phyloP scores from a whole-genome alignment of 2,888 invertebrate species.

The Rhyacophila evoluta region DNA sequence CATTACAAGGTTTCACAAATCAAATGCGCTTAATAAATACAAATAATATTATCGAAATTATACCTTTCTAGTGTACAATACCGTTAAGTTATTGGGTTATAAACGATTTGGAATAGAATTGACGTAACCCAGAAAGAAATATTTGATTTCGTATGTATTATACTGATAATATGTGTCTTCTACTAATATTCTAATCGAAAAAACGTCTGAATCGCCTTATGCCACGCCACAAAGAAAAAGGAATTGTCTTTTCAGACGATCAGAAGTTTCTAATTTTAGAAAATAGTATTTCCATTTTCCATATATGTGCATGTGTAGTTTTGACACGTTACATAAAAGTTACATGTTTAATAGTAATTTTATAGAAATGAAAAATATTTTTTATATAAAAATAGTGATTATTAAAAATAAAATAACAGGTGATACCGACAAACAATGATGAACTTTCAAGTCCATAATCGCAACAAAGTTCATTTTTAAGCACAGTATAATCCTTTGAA shows the following conservation, averaged over 20 bases:
- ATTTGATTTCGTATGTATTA: background rate
- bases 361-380: too few relatives aligned
- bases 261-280: background rate
- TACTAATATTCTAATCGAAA: background rate
- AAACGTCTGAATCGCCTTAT: background rate
- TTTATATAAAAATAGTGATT: too few relatives aligned
- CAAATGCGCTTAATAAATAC: too few relatives aligned
- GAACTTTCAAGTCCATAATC: too few relatives aligned
- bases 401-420: too few relatives aligned
- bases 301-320: too few relatives aligned
- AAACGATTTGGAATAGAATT: background rate
- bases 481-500: background rate
- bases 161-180: background rate
- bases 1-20: background rate
- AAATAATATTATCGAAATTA: too few relatives aligned
- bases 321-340: too few relatives aligned
- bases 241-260: background rate
- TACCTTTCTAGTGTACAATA: too few relatives aligned
- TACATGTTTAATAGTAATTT: too few relatives aligned
- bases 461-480: too few relatives aligned
- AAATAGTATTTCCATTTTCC: background rate
- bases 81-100: background rate
- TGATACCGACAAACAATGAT: too few relatives aligned
- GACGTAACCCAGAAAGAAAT: background rate
- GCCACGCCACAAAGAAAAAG: background rate